Evolutionary conservation across 1,140 invertebrate species (phyloP), one percentile per base, ranked within the genome.

Genomic region (Apocrypta bakeri): DNA sequence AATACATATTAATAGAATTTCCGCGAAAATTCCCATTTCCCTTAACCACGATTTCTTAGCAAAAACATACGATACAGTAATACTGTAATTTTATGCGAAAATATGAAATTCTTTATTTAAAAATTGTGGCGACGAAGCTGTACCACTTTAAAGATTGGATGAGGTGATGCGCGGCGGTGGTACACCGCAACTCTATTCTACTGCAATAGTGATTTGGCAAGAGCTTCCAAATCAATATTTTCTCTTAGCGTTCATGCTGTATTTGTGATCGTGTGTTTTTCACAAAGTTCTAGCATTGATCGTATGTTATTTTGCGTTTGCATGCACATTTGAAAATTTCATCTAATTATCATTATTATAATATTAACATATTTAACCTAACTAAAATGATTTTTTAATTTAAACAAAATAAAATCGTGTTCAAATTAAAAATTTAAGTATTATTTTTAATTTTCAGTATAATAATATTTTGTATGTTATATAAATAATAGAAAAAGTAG

Each of bases 151-250:
- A 61, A 33, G 37, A 24, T 72, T 40, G 33, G 21, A 11, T 33
- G 25, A 56, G 14, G 40, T 56, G 21, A 56, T 56, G 48, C 17
- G 48, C 42, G 25, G 11, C 42, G 37, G 25, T 56, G 72, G 40
- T 56, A 24, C 48, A 56, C 48, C 48, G 21, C 48, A 56, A 56
- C 48, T 12, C 40, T 31, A 9, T 9, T 72, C 21, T 42, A 29
- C 68, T 29, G 69, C 37, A 72, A 40, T 40, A 21, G 56, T 64
- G 74, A 76, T 76, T 76, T 76, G 74, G 74, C 74, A 76, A 27
- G 11, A 29, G 29, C 17, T 27, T 63, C 12, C 12, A 48, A 76
- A 76, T 76, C 74, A 17, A 76, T 76, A 76, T 37, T 64, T 64
- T 29, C 29, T 64, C 29, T 31, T 40, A 17, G 24, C 21, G n/a